Conservation (phyloP, 2,888 invertebrate species). For the Mimumesa dahlbomi region DNA sequence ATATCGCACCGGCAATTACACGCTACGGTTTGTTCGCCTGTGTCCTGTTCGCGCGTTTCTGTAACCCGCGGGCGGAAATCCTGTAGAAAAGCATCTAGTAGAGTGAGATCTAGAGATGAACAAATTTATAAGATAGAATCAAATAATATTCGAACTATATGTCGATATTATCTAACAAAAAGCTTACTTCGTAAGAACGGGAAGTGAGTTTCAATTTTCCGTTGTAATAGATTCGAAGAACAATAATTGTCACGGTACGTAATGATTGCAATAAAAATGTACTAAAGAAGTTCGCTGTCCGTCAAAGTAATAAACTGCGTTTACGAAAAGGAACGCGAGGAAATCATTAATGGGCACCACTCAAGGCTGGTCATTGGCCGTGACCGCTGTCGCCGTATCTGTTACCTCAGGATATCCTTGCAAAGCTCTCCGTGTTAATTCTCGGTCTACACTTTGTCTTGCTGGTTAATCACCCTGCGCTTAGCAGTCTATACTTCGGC, state of each 20-base stretch:
- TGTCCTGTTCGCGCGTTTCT: slow-evolving; percentile 2
- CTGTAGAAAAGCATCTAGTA: slow-evolving; percentile 5
- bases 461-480: not conserved
- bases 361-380: slow-evolving; percentile 75
- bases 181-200: no score
- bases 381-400: slow-evolving; percentile 15
- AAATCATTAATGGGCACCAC: slow-evolving; percentile 54
- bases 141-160: no score
- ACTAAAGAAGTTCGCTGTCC: no score
- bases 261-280: not conserved
- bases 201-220: no score
- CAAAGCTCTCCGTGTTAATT: slow-evolving; percentile 43
- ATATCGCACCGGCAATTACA: slow-evolving; percentile 63
- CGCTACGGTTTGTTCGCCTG: no score
- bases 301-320: slow-evolving; percentile 17
- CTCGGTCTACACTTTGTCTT: slow-evolving; percentile 4
- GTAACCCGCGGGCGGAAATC: slow-evolving; percentile 55
- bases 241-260: no score
- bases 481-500: no score
- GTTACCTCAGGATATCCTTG: slow-evolving; percentile 60
- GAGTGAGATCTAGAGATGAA: no score
- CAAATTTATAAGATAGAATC: no score
- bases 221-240: no score
- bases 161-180: no score
- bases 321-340: slow-evolving; percentile 46